phyloP scores from a whole-genome alignment of 1,140 invertebrate species.

The Hestina assimilis region DNA sequence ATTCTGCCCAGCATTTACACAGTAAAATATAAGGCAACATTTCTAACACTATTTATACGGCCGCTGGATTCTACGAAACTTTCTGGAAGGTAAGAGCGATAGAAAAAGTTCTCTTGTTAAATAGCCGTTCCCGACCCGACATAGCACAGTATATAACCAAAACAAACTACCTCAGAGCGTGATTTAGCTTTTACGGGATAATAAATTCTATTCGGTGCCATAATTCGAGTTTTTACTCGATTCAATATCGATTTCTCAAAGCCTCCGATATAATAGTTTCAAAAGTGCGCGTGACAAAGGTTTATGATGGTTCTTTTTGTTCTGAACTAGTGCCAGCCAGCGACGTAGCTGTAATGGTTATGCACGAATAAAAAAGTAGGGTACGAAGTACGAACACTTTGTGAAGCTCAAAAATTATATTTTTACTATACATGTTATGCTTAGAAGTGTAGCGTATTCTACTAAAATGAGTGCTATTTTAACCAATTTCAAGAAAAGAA shows the following conservation, averaged over 20 bases:
- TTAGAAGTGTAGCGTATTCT: no score
- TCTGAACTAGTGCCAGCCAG: constrained; percentile 1
- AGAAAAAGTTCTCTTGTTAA: constrained; percentile 1
- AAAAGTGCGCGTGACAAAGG: background rate
- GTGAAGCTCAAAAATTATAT: no score
- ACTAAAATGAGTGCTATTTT: no score
- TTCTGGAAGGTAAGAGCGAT: background rate
- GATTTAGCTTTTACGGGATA: background rate
- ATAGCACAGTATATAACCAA: background rate
- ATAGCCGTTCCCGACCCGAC: background rate
- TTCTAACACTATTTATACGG: no score
- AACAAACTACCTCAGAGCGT: background rate
- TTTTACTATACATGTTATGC: no score
- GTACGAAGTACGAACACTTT: background rate
- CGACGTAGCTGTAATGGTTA: background rate
- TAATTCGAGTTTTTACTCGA: constrained; percentile 1
- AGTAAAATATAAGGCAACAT: no score
- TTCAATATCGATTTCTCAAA: background rate
- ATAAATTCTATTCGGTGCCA: background rate
- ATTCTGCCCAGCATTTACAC: no score
- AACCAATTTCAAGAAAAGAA: no score
- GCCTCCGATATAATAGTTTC: background rate
- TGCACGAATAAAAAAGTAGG: background rate
- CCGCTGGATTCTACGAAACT: no score
- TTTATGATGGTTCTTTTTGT: constrained; percentile 1